phyloP scores from a whole-genome alignment of 2,888 invertebrate species.

The Pherbina coryleti region DNA sequence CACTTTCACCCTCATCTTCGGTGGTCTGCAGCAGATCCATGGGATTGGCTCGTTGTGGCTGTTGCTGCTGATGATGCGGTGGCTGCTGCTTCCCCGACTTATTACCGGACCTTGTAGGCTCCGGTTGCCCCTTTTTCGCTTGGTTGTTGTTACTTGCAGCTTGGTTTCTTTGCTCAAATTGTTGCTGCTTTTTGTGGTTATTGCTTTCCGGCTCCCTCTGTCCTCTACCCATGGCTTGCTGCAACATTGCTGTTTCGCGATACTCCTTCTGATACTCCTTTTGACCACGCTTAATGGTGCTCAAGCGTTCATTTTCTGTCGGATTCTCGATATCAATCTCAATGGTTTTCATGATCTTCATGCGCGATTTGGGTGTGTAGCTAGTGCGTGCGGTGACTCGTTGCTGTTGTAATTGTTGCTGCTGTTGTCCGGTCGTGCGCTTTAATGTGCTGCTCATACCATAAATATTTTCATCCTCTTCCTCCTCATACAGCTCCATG shows the following conservation, averaged over 20 bases:
- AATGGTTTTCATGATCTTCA: constrained; percentile 68
- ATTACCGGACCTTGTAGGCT: constrained; percentile 41
- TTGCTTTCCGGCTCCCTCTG: constrained; percentile 21
- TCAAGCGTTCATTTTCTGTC: constrained; percentile 59
- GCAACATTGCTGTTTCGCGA: constrained; percentile 36
- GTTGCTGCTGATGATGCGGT: constrained; percentile 31
- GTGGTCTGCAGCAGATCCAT: constrained; percentile 56
- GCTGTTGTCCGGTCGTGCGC: constrained; percentile 28
- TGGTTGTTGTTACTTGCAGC: not conserved
- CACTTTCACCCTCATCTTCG: constrained; percentile 61
- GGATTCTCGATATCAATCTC: constrained; percentile 67
- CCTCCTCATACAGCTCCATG: constrained; percentile 63
- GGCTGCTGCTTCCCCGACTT: constrained; percentile 43
- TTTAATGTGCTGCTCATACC: constrained; percentile 54
- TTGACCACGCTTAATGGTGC: constrained; percentile 60
- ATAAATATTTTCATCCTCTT: constrained; percentile 66
- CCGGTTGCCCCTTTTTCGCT: constrained; percentile 5
- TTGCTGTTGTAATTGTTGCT: constrained; percentile 37
- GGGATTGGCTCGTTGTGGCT: constrained; percentile 14
- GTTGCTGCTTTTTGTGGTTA: constrained; percentile 21
- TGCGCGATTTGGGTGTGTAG: constrained; percentile 65
- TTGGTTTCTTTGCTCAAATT: constrained; percentile 29
- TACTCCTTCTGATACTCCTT: constrained; percentile 53
- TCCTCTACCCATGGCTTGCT: constrained; percentile 34
- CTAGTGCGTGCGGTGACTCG: constrained; percentile 47